A percentile compares a stretch with the other conserved stretches of the same genome.
These are phyloP conservation scores for Nesoenas mayeri DNA, from an alignment of 2,113 vertebrate species.

Conservation along the genomic window DNA sequence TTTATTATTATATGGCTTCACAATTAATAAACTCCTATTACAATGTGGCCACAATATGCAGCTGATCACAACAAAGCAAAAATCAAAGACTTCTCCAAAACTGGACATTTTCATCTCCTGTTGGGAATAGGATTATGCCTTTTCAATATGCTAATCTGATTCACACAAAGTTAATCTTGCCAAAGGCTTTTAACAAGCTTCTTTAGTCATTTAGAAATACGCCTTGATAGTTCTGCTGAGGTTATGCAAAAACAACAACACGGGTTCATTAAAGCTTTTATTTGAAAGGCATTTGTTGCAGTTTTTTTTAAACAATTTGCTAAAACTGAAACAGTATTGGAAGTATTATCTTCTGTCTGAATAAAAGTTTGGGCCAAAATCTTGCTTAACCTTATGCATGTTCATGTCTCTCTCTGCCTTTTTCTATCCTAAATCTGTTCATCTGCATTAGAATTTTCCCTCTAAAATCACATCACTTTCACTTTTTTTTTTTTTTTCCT, in stretches of 20 bases:
- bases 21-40: not conserved
- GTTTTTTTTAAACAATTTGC: not conserved
- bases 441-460: not conserved
- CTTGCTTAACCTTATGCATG: not conserved
- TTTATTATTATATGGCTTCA: not conserved
- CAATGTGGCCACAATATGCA: not conserved
- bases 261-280: not conserved
- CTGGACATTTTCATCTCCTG: not conserved
- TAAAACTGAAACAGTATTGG: not conserved
- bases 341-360: not conserved
- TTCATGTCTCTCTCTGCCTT: not conserved
- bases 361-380: not conserved
- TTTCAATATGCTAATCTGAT: conserved; percentile 13
- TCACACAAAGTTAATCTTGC: not conserved
- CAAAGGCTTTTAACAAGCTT: not conserved
- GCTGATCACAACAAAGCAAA: not conserved
- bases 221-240: not conserved
- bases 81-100: not conserved
- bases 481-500: not conserved
- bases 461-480: not conserved
- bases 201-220: not conserved
- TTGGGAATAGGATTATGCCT: not conserved
- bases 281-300: not conserved
- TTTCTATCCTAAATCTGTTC: not conserved
- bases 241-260: not conserved